These are phyloP conservation scores for Sarcophaga peregrina DNA, from an alignment of 1,140 invertebrate genomes.

Conservation along the genomic window DNA sequence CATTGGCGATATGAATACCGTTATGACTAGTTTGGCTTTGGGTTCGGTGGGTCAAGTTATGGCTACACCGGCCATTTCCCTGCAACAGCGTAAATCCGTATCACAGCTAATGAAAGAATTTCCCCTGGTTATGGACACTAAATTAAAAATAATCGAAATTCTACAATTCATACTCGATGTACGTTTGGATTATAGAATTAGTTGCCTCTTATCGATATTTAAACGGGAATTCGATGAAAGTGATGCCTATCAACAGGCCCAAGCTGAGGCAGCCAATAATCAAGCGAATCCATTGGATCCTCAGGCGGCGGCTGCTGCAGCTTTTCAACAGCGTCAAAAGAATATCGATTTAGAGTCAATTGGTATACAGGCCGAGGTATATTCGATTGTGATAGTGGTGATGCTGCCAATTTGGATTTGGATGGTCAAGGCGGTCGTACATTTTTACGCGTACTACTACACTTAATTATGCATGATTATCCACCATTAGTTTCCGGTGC, in stretches of 20 bases:
- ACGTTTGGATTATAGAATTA: constrained; percentile 95
- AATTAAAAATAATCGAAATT: constrained; percentile 98
- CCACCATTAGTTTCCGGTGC: constrained; percentile 95
- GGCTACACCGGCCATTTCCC: constrained; percentile 67
- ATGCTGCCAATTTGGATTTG: constrained; percentile 77
- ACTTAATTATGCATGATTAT: constrained; percentile 98
- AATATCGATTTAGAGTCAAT: constrained; percentile 91
- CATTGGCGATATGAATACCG: constrained; percentile 91
- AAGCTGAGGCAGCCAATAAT: background rate
- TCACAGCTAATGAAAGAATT: constrained; percentile 76
- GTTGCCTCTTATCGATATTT: constrained; percentile 95
- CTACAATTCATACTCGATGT: constrained; percentile 98
- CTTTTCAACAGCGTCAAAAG: constrained; percentile 71
- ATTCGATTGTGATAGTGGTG: constrained; percentile 82
- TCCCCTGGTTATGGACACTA: constrained; percentile 97
- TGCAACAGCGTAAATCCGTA: constrained; percentile 69
- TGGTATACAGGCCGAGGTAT: constrained; percentile 91
- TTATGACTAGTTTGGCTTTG: constrained; percentile 87
- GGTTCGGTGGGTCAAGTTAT: constrained; percentile 78
- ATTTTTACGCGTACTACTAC: constrained; percentile 92
- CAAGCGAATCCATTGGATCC: background rate
- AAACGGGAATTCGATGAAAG: constrained; percentile 91
- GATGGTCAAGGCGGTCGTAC: constrained; percentile 94
- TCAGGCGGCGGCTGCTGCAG: constrained; percentile 42
- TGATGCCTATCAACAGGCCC: constrained; percentile 62